Percentiles rank a stretch among this genome's conserved stretches.
Conservation (phyloP, 2,113 vertebrate genomes). For the Clinocottus analis region DNA sequence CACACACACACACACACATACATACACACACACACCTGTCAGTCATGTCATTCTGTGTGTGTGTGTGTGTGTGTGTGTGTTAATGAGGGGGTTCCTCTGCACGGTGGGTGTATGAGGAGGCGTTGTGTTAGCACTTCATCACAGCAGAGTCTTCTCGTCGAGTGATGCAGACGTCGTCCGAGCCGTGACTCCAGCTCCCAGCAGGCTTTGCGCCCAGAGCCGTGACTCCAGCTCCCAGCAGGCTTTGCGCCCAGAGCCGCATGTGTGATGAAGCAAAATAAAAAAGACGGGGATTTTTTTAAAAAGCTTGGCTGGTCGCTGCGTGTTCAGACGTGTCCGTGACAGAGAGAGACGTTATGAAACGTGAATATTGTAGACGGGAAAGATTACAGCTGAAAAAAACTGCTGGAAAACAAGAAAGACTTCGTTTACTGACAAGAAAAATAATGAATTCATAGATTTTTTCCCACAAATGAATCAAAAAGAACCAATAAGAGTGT, state of each 20-base stretch:
- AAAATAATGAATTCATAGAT: neutral
- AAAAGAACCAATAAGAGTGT: neutral
- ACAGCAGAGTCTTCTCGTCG: conserved; percentile 39
- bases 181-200: too few species aligned
- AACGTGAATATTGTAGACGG: neutral
- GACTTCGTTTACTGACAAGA: neutral
- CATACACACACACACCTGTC: conserved; percentile 52
- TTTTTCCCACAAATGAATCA: too few species aligned
- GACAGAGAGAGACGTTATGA: neutral
- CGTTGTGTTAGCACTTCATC: conserved; percentile 63
- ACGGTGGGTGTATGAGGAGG: conserved; percentile 43
- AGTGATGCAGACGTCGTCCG: conserved; percentile 65
- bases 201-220: too few species aligned
- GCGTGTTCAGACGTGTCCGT: too few species aligned
- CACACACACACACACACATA: too few species aligned
- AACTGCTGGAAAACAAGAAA: neutral
- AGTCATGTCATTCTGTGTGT: conserved; percentile 55
- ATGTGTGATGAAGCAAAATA: neutral
- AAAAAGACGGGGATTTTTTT: neutral
- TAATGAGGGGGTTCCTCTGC: conserved; percentile 26
- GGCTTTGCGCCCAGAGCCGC: neutral
- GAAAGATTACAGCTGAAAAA: too few species aligned
- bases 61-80: conserved; percentile 37
- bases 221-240: conserved; percentile 35
- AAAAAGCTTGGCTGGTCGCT: neutral